These are phyloP conservation scores for Spodoptera frugiperda DNA, from an alignment of 1,140 invertebrate genomes.

Conservation along the genomic window DNA sequence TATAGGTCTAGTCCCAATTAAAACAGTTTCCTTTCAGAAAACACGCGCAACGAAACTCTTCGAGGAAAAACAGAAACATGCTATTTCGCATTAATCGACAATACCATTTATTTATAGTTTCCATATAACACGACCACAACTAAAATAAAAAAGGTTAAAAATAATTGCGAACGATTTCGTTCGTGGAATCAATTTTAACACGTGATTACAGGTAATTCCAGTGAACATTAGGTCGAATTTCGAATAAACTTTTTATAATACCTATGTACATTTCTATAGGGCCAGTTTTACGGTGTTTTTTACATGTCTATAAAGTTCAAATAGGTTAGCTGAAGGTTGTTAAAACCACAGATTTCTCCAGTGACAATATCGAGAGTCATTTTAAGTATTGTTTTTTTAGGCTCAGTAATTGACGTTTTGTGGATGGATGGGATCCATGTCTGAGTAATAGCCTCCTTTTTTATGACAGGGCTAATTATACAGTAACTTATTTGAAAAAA, in stretches of 20 bases:
- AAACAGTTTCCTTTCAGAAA: too few species aligned
- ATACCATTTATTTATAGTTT: slow-evolving; percentile 6
- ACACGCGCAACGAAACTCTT: too few species aligned
- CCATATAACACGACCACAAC: not conserved
- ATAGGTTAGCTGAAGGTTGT: slow-evolving; percentile 14
- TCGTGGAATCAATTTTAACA: slow-evolving; percentile 25
- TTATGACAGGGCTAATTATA: too few species aligned
- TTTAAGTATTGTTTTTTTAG: not conserved
- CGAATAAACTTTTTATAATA: slow-evolving; percentile 20
- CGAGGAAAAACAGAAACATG: too few species aligned
- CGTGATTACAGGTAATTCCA: slow-evolving; percentile 11
- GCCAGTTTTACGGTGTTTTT: slow-evolving; percentile 14
- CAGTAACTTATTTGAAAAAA: too few species aligned
- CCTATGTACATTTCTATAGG: not conserved
- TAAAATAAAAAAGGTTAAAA: slow-evolving; percentile 21
- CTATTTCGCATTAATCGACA: too few species aligned
- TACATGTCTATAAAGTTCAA: slow-evolving; percentile 8
- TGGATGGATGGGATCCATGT: not conserved
- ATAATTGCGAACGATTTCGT: slow-evolving; percentile 26
- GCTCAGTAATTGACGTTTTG: not conserved
- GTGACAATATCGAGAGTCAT: not conserved
- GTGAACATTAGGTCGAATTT: not conserved
- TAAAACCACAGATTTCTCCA: slow-evolving; percentile 12
- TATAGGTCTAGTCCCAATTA: too few species aligned
- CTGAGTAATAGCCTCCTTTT: not conserved